These are phyloP conservation scores for Carassius gibelio DNA, from an alignment of 2,113 vertebrate species.

Conservation along the genomic window DNA sequence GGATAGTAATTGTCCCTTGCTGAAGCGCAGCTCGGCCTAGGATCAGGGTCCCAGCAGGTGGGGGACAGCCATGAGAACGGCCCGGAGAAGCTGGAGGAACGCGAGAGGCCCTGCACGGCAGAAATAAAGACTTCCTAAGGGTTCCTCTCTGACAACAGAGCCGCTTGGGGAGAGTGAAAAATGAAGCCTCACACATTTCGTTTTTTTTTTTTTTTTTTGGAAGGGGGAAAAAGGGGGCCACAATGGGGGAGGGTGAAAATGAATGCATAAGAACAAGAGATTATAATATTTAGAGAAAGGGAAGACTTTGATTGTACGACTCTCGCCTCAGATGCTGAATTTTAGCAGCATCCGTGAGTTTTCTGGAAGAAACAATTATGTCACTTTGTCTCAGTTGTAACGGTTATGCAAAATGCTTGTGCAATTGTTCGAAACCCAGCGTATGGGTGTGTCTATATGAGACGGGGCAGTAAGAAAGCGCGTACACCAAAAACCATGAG, in stretches of 20 bases:
- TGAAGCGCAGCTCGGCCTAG: conserved; percentile 94
- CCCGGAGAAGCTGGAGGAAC: conserved; percentile 93
- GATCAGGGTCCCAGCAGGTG: conserved; percentile 99
- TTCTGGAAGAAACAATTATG: conserved; percentile 14
- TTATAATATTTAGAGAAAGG: conserved; percentile 77
- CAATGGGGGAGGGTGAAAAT: conserved; percentile 65
- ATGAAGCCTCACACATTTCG: conserved; percentile 89
- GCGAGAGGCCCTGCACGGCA: conserved; percentile 94
- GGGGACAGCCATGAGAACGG: conserved; percentile 95
- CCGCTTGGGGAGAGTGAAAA: conserved; percentile 85
- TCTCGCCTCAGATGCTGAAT: conserved; percentile 67
- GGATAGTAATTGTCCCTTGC: conserved; percentile 98
- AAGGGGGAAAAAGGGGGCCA: conserved; percentile 67
- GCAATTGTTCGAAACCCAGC: conserved; percentile 20
- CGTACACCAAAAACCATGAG: conserved; percentile 52
- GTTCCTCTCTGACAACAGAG: conserved; percentile 96
- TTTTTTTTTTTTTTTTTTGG: conserved; percentile 69
- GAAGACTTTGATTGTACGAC: conserved; percentile 59
- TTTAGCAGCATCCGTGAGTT: conserved; percentile 40
- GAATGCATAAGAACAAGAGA: conserved; percentile 77
- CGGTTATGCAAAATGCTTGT: conserved; percentile 46
- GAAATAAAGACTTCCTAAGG: conserved; percentile 99
- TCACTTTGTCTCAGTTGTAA: conserved; percentile 55
- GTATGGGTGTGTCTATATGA: background rate
- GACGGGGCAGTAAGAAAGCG: conserved; percentile 26